Conservation (phyloP, 2,888 invertebrate species). For the Pardosa pseudoannulata region DNA sequence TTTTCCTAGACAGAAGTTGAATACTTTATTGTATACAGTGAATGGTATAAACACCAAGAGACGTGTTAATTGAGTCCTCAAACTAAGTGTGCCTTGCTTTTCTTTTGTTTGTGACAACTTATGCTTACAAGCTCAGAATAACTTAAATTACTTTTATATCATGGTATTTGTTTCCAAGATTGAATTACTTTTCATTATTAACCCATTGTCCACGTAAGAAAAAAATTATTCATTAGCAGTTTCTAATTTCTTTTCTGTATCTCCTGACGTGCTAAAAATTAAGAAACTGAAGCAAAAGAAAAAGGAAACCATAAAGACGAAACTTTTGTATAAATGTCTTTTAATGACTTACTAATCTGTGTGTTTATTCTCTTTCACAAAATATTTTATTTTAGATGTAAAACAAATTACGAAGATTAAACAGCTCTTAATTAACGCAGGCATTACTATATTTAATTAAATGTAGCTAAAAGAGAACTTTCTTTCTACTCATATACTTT, state of each 20-base stretch:
- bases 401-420: constrained; percentile 1
- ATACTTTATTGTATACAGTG: no score
- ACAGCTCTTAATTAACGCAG: not conserved
- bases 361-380: not conserved
- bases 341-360: not conserved
- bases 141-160: not conserved
- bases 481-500: not conserved
- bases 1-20: no score
- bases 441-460: not conserved
- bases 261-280: no score
- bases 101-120: no score
- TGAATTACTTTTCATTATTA: not conserved
- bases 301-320: not conserved
- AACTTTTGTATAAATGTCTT: not conserved
- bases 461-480: not conserved
- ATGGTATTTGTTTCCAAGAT: not conserved
- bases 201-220: not conserved
- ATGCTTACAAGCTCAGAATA: not conserved
- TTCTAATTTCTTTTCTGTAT: no score
- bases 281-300: not conserved
- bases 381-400: not conserved
- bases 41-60: not conserved
- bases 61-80: not conserved
- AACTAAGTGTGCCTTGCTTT: no score
- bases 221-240: not conserved